A percentile compares a stretch with the other conserved stretches of the same genome.
Conservation (phyloP, 2,113 vertebrate genomes). For the Cryptoleucopteryx plumbea region DNA sequence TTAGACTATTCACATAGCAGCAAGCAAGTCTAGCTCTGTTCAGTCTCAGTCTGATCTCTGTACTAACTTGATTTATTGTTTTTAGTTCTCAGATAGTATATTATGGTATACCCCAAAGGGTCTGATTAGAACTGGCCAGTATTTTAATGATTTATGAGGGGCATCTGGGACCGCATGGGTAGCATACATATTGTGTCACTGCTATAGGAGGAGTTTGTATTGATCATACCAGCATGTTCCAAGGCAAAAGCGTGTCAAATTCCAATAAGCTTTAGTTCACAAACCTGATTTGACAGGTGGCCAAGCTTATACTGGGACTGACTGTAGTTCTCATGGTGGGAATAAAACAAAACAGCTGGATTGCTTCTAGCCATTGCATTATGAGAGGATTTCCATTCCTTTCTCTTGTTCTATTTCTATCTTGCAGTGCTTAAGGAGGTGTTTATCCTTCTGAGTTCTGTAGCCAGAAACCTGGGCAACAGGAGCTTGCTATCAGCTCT, state of each 20-base stretch:
- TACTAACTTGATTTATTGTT: slow-evolving; percentile 41
- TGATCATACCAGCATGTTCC: slow-evolving; percentile 13
- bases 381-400: slow-evolving; percentile 33
- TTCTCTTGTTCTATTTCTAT: slow-evolving; percentile 24
- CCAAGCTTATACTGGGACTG: neutral
- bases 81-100: slow-evolving; percentile 24
- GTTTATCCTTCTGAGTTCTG: slow-evolving; percentile 31
- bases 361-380: slow-evolving; percentile 15
- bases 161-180: slow-evolving; percentile 26
- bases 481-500: neutral
- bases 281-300: slow-evolving; percentile 60
- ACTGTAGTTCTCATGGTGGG: neutral
- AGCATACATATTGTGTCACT: slow-evolving; percentile 22
- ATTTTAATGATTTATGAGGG: slow-evolving; percentile 62
- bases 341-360: slow-evolving; percentile 59
- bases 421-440: slow-evolving; percentile 14
- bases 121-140: slow-evolving; percentile 5
- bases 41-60: slow-evolving; percentile 28
- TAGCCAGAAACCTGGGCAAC: slow-evolving; percentile 13
- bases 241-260: slow-evolving; percentile 40
- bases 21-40: slow-evolving; percentile 10
- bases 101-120: slow-evolving; percentile 17
- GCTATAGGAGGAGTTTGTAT: neutral
- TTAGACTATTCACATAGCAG: neutral
- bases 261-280: slow-evolving; percentile 28